Conservation (phyloP, 2,888 invertebrate genomes). For the Sarcophaga caerulescens region DNA sequence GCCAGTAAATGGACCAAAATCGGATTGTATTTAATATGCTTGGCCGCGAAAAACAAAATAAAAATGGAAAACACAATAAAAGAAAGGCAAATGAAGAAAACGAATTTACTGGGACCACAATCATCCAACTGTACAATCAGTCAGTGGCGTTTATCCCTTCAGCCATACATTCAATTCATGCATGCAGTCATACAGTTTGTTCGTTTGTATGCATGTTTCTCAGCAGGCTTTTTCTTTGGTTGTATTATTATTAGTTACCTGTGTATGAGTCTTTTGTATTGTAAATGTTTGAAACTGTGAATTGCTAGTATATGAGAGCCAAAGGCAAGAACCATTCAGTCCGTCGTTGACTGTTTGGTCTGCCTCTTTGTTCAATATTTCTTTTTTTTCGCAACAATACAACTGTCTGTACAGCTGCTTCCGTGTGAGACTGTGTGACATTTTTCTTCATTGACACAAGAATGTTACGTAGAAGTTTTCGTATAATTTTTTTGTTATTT, state of each 20-base stretch:
- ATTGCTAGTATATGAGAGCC: constrained; percentile 30
- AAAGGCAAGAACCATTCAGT: constrained; percentile 17
- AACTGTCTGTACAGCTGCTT: neutral
- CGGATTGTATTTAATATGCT: constrained; percentile 41
- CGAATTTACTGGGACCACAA: neutral
- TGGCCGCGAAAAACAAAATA: constrained; percentile 11
- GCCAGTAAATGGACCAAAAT: neutral
- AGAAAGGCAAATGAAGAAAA: neutral
- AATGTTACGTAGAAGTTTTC: constrained; percentile 11
- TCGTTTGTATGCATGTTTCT: neutral
- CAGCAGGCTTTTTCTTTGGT: neutral
- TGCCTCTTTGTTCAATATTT: neutral
- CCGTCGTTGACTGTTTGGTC: neutral
- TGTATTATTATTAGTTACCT: neutral
- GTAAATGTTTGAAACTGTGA: constrained; percentile 3
- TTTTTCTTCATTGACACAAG: constrained; percentile 42
- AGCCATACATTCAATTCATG: neutral
- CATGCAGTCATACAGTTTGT: neutral
- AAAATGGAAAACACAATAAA: no score
- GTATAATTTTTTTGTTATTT: neutral
- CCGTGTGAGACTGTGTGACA: neutral
- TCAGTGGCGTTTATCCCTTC: no score
- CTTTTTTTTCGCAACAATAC: neutral
- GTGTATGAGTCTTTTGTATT: neutral
- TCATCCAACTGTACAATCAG: neutral